phyloP scores from a whole-genome alignment of 2,888 invertebrate genomes.

The Euphydryas editha region DNA sequence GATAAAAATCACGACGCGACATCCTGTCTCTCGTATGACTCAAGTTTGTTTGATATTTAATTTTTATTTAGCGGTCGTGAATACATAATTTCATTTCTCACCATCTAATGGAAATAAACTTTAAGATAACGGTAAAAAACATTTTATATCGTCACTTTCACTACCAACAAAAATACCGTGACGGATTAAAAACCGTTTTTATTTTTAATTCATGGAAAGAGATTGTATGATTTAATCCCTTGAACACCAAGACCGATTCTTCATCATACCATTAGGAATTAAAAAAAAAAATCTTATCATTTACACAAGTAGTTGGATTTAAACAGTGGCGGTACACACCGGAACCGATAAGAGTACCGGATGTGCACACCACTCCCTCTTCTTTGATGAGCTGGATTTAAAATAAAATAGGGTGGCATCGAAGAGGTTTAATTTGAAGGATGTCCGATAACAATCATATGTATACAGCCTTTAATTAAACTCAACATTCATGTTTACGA shows the following conservation, averaged over 20 bases:
- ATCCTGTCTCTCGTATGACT: constrained; percentile 1
- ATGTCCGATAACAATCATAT: constrained; percentile 41
- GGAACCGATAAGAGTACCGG: constrained; percentile 58
- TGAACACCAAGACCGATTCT: constrained; percentile 5
- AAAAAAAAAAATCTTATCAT: constrained; percentile 20
- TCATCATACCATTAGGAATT: constrained; percentile 17
- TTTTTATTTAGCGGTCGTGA: constrained; percentile 2
- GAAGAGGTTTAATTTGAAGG: constrained; percentile 29
- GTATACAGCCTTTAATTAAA: constrained; percentile 35
- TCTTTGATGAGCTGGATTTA: constrained; percentile 39
- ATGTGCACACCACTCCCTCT: constrained; percentile 50
- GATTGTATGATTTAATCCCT: constrained; percentile 22
- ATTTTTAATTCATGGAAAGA: constrained; percentile 11
- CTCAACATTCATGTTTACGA: constrained; percentile 42
- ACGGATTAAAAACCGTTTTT: constrained; percentile 3
- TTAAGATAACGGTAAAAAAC: constrained; percentile 14
- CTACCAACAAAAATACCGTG: neutral
- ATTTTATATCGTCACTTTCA: constrained; percentile 10
- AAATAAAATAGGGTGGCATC: constrained; percentile 29
- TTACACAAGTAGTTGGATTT: constrained; percentile 49
- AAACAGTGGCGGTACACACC: constrained; percentile 52
- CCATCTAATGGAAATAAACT: constrained; percentile 3
- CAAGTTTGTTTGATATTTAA: neutral
- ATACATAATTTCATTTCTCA: constrained; percentile 7
- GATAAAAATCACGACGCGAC: constrained; percentile 1